Conservation (phyloP, 2,797 vertebrate species). For the Rhabdomys pumilio region DNA sequence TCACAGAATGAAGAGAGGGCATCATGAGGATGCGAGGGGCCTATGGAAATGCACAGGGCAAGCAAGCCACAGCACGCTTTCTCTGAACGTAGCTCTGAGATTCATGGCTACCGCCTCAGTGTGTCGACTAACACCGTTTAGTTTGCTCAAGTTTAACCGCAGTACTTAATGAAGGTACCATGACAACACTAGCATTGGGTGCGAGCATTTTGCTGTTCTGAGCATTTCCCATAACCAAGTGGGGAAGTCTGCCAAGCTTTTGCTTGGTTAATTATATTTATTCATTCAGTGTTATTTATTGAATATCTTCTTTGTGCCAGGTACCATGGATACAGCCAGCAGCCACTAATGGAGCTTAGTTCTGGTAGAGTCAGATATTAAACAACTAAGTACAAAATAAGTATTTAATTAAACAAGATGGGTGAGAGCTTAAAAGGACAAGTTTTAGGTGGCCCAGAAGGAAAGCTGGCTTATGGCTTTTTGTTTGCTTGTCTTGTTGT, state of each 20-base stretch:
- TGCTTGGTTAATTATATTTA: neutral
- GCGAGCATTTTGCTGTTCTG: neutral
- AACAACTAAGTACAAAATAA: neutral
- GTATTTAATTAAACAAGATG: neutral
- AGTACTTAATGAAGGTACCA: neutral
- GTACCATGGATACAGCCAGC: neutral
- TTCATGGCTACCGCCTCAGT: neutral
- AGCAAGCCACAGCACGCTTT: neutral
- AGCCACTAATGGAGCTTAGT: neutral
- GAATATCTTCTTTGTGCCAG: slow-evolving; percentile 24
- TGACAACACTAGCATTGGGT: neutral
- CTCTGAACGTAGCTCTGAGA: neutral
- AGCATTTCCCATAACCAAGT: neutral
- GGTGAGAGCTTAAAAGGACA: neutral
- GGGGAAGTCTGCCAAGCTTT: neutral
- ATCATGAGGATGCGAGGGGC: neutral
- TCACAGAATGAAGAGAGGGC: neutral
- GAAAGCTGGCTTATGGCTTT: neutral
- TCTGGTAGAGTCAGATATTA: neutral
- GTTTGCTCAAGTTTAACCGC: neutral
- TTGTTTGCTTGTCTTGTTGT: neutral
- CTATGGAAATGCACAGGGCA: neutral
- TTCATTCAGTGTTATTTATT: neutral
- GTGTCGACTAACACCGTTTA: neutral
- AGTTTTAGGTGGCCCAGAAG: neutral